A percentile compares a stretch with the other conserved stretches of the same genome.
These are phyloP conservation scores for Morbakka virulenta DNA, from an alignment of 30 jellyfish, hydroid and myxozoan genomes.

Conservation along the genomic window DNA sequence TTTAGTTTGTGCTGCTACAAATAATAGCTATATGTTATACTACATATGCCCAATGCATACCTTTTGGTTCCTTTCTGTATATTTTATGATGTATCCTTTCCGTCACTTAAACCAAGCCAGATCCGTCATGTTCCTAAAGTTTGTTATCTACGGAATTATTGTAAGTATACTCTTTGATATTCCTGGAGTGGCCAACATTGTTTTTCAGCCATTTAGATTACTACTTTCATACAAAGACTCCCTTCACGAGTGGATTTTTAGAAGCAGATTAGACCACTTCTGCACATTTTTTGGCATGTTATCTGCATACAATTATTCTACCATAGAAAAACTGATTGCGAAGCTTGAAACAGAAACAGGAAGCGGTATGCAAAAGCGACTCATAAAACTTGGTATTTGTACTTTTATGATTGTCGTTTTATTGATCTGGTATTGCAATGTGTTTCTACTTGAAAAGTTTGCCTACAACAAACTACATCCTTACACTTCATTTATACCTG, in stretches of 20 bases:
- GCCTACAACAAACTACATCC: slow-evolving; percentile 84
- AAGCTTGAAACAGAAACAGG: slow-evolving; percentile 23
- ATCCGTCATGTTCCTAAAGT: slow-evolving; percentile 57
- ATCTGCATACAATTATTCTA: slow-evolving; percentile 91
- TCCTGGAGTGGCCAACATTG: slow-evolving; percentile 64
- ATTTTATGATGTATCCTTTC: slow-evolving; percentile 98
- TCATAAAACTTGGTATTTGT: neutral
- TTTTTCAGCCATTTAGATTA: slow-evolving; percentile 70
- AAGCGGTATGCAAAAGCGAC: neutral
- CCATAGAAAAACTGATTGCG: slow-evolving; percentile 40
- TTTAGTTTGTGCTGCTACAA: slow-evolving; percentile 52
- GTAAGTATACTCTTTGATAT: slow-evolving; percentile 61
- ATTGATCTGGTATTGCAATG: slow-evolving; percentile 62
- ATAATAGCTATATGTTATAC: slow-evolving; percentile 84
- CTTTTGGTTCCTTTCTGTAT: slow-evolving; percentile 88
- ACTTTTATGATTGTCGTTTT: slow-evolving; percentile 1
- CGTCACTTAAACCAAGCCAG: slow-evolving; percentile 71
- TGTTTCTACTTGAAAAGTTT: slow-evolving; percentile 64
- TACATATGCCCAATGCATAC: slow-evolving; percentile 99
- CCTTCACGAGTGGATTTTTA: slow-evolving; percentile 91
- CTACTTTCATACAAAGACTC: slow-evolving; percentile 49
- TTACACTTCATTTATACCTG: slow-evolving; percentile 82
- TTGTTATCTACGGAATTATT: slow-evolving; percentile 56
- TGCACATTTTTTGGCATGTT: slow-evolving; percentile 90
- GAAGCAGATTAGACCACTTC: slow-evolving; percentile 89